phyloP scores from a whole-genome alignment of 2,797 vertebrate species.

The Neoniphon sammara region DNA sequence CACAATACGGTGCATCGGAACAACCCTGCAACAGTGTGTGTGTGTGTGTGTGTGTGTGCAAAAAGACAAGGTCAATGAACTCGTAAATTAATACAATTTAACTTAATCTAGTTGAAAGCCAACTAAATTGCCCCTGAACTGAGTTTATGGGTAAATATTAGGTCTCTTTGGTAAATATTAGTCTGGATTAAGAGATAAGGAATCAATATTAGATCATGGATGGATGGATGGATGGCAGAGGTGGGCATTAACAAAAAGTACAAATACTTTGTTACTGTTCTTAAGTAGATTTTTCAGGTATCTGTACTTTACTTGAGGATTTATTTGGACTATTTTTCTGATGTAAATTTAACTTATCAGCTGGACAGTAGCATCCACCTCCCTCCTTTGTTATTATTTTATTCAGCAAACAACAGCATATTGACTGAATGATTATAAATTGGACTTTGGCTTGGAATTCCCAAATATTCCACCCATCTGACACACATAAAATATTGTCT shows the following conservation, averaged over 20 bases:
- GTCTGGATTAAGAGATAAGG: background rate
- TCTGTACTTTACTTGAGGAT: too few species aligned
- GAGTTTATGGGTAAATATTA: conserved; percentile 36
- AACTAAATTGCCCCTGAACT: conserved; percentile 31
- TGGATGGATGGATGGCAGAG: background rate
- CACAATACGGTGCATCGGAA: conserved; percentile 21
- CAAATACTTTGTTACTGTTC: too few species aligned
- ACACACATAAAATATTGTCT: background rate
- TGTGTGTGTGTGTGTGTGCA: conserved; percentile 5
- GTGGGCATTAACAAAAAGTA: too few species aligned
- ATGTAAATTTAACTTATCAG: background rate
- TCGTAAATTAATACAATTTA: conserved; percentile 12
- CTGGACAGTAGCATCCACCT: background rate
- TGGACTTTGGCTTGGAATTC: background rate
- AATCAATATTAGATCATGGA: conserved; percentile 6
- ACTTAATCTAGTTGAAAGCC: background rate
- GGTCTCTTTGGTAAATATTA: conserved; percentile 4
- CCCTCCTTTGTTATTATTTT: background rate
- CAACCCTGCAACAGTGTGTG: too few species aligned
- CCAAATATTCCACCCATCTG: background rate
- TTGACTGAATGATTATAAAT: background rate
- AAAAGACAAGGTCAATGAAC: conserved; percentile 28
- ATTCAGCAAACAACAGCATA: background rate
- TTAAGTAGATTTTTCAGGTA: too few species aligned
- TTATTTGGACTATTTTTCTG: too few species aligned